Evolutionary conservation across 2,888 invertebrate species (phyloP).

Genomic region (Eupithecia exiguata): DNA sequence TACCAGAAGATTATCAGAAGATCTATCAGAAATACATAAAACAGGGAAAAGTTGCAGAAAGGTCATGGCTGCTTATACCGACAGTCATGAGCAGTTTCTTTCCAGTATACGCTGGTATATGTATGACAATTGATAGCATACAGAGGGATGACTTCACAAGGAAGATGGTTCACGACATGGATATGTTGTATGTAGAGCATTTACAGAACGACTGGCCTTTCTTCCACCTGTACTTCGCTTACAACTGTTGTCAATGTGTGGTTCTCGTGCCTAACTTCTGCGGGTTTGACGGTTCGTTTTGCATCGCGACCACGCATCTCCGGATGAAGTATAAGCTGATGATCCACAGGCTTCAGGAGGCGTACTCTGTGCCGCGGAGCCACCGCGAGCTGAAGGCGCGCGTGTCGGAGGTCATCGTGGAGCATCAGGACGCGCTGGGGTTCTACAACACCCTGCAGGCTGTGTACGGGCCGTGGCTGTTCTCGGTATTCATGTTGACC

Average conservation of each 20-base stretch:
- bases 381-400: background rate
- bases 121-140: slow-evolving; percentile 1
- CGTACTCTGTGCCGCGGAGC: slow-evolving; percentile 7
- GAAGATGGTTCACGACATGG: slow-evolving; percentile 11
- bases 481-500: background rate
- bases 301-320: slow-evolving; percentile 9
- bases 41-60: background rate
- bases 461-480: slow-evolving; percentile 11
- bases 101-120: background rate
- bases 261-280: slow-evolving; percentile 4
- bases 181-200: slow-evolving; percentile 2
- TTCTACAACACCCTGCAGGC: slow-evolving; percentile 4
- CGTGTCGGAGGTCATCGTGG: background rate
- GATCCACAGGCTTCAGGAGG: background rate
- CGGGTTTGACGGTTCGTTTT: slow-evolving; percentile 8
- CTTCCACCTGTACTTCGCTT: slow-evolving; percentile 6
- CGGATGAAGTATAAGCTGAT: slow-evolving; percentile 5
- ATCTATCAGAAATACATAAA: background rate
- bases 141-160: background rate
- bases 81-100: background rate
- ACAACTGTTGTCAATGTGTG: slow-evolving; percentile 7
- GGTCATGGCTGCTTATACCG: slow-evolving; percentile 2
- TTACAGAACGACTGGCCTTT: slow-evolving; percentile 13
- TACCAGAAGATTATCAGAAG: background rate
- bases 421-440: slow-evolving; percentile 2